Conservation (phyloP, 1,140 invertebrate genomes). For the Bombus pascuorum region DNA sequence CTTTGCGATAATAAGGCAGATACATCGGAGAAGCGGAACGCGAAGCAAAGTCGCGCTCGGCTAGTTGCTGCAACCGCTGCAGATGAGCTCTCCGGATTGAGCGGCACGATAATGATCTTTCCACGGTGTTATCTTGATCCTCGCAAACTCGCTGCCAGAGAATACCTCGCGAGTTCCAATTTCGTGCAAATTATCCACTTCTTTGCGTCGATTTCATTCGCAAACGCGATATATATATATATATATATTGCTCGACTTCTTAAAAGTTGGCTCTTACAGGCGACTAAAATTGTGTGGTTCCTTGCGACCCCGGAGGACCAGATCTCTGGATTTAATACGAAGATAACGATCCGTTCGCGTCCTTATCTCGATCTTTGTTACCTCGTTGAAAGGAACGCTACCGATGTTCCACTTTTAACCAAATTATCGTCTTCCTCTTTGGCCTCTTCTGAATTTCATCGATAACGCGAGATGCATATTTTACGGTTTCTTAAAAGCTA, state of each 20-base stretch:
- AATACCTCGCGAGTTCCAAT: neutral
- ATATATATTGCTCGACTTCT: neutral
- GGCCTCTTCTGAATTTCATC: neutral
- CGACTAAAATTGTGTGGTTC: neutral
- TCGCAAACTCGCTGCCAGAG: neutral
- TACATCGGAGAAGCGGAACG: constrained; percentile 8
- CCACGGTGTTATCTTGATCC: constrained; percentile 12
- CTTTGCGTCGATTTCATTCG: neutral
- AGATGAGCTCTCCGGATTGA: constrained; percentile 5
- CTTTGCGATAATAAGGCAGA: constrained; percentile 1
- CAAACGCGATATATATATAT: too few relatives aligned
- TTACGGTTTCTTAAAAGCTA: neutral
- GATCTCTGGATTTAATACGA: too few relatives aligned
- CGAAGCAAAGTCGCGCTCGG: constrained; percentile 10
- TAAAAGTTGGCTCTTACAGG: neutral
- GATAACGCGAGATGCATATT: neutral
- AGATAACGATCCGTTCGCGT: neutral
- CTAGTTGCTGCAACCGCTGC: neutral
- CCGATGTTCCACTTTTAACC: constrained; percentile 1
- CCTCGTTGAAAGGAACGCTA: neutral
- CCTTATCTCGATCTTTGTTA: neutral
- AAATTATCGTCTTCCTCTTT: neutral
- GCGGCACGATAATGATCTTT: neutral
- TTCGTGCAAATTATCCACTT: neutral
- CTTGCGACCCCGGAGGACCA: neutral